Conservation (phyloP, 1,140 invertebrate species). For the Neodiprion pinetum region DNA sequence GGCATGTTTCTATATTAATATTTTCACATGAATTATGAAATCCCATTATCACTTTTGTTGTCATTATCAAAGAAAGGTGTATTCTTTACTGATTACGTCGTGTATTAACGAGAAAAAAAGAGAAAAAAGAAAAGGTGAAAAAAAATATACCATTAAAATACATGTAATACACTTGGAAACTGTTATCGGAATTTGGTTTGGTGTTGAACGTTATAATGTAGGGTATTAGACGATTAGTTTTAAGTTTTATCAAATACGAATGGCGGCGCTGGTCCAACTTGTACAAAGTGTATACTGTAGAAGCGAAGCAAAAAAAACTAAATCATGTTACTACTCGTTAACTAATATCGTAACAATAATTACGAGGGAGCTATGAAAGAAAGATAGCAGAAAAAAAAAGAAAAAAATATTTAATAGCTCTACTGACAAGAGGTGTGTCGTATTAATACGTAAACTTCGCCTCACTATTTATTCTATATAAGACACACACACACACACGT, state of each 20-base stretch:
- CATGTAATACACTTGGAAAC: neutral
- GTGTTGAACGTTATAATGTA: neutral
- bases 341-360: neutral
- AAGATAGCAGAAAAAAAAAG: neutral
- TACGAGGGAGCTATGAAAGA: neutral
- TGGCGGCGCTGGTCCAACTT: conserved; percentile 3
- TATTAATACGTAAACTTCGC: neutral
- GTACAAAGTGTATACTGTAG: neutral
- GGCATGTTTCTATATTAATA: neutral
- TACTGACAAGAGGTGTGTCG: neutral
- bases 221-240: neutral
- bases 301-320: neutral
- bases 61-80: neutral
- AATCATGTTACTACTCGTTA: neutral
- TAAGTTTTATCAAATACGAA: neutral
- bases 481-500: neutral
- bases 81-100: neutral
- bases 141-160: neutral
- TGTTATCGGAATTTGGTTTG: neutral
- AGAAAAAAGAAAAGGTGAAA: neutral
- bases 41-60: neutral
- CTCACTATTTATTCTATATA: neutral
- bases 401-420: neutral
- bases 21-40: neutral
- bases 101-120: neutral